These are phyloP conservation scores for Apocrypta bakeri DNA, from an alignment of 1,140 invertebrate species.

Conservation along the genomic window DNA sequence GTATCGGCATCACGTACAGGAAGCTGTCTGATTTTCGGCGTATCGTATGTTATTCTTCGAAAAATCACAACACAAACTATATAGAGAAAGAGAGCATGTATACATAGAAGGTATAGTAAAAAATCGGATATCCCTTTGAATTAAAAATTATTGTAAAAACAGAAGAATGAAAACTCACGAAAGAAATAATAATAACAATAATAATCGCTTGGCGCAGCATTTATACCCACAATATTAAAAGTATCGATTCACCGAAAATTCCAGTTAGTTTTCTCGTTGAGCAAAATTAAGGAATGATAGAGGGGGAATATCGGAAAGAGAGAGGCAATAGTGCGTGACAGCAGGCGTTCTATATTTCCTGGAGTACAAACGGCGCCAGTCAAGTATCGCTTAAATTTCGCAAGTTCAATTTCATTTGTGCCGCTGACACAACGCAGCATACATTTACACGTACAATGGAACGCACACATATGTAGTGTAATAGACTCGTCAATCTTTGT, in stretches of 20 bases:
- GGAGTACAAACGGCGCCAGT: background rate
- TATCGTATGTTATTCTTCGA: too few relatives aligned
- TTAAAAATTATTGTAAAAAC: too few relatives aligned
- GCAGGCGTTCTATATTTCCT: background rate
- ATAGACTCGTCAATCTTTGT: slow-evolving; percentile 2
- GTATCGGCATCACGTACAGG: background rate
- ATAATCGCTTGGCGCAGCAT: background rate
- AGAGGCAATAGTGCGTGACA: background rate
- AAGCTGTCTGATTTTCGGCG: too few relatives aligned
- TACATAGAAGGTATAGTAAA: too few relatives aligned
- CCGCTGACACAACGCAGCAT: background rate
- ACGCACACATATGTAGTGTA: background rate
- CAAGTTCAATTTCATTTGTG: background rate
- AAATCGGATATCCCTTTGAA: too few relatives aligned
- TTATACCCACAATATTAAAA: background rate
- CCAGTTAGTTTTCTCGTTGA: background rate
- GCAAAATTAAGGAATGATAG: background rate
- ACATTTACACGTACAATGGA: too few relatives aligned
- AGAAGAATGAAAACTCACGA: too few relatives aligned
- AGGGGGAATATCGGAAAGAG: background rate
- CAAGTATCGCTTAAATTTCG: background rate
- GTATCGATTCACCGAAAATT: background rate
- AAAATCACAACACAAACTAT: background rate
- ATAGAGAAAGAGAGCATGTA: too few relatives aligned
- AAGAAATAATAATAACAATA: too few relatives aligned